Evolutionary conservation across 2,888 invertebrate genomes (phyloP), one percentile per base, ranked within the genome.

Genomic region (Pristionchus arcanus): DNA sequence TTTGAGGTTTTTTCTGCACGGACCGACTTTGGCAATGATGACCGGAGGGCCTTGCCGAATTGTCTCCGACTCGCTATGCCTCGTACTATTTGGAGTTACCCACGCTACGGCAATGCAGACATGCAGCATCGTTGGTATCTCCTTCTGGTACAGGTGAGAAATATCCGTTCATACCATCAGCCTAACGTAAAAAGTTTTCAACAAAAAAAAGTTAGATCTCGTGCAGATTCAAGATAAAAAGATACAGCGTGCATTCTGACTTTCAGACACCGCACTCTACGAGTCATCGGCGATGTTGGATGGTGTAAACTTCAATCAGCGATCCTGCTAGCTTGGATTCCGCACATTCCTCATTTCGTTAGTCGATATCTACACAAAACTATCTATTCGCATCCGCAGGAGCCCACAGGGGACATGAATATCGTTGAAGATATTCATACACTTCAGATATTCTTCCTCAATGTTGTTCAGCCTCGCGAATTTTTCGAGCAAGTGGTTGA

Each of bases 101-200:
- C 68, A 68, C 31, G 68, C 25, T 68, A 9, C 31, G 7, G 28
- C 28, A 28, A 68, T 68, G 68, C 68, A 68, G 31, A 68, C 68
- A 28, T 68, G 68, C 31, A 28, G 28, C 7, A n/a, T 68, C 31
- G 28, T 68, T 31, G 68, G 28, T 4, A 68, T 68, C 16, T 68
- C 68, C 11, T 68, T 68, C 31, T 68, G 68, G 68, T 68, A 68
- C 68, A 68, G 68, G 68, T 68, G 21, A 53, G 49, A 53, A n/a
- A n/a, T n/a, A n/a, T n/a, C n/a, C n/a, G n/a, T n/a, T n/a, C n/a
- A n/a, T n/a, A n/a, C n/a, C n/a, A n/a, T n/a, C n/a, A n/a, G n/a
- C n/a, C n/a, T n/a, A n/a, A n/a, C n/a, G n/a, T n/a, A n/a, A n/a
- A n/a, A n/a, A n/a, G n/a, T n/a, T n/a, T n/a, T n/a, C n/a, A n/a